A percentile compares a stretch with the other conserved stretches of the same genome.
phyloP scores from a whole-genome alignment of 2,113 vertebrate species.

The Oncorhynchus clarkii region DNA sequence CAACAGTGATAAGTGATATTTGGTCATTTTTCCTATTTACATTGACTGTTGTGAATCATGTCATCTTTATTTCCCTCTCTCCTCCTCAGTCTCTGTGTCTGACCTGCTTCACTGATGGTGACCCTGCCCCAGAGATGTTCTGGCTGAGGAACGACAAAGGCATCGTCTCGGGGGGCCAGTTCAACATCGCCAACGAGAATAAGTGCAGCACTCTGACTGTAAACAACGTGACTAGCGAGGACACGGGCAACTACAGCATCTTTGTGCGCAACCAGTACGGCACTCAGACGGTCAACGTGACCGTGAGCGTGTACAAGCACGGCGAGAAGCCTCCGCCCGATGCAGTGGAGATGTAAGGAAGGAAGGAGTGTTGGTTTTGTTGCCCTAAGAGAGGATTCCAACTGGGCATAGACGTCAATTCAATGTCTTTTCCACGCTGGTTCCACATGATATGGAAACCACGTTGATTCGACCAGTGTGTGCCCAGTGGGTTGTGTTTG shows the following conservation, averaged over 20 bases:
- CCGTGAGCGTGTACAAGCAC: slow-evolving; percentile 88
- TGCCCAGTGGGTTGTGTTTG: too few species aligned
- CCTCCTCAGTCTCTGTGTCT: slow-evolving; percentile 85
- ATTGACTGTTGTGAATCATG: too few species aligned
- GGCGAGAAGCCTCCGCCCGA: slow-evolving; percentile 78
- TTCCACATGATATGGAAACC: too few species aligned
- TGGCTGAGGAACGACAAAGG: slow-evolving; percentile 91
- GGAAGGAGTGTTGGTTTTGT: background rate
- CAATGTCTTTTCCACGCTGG: too few species aligned
- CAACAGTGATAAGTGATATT: too few species aligned
- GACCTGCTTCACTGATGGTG: slow-evolving; percentile 87
- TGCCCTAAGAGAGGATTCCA: background rate
- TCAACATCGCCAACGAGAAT: slow-evolving; percentile 78
- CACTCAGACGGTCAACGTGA: slow-evolving; percentile 85
- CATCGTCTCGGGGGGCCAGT: slow-evolving; percentile 76
- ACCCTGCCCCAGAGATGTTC: slow-evolving; percentile 85
- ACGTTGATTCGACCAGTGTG: too few species aligned
- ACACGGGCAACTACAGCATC: slow-evolving; percentile 90
- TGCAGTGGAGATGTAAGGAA: slow-evolving; percentile 57
- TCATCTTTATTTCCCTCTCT: background rate
- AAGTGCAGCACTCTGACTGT: slow-evolving; percentile 85
- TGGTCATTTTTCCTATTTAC: too few species aligned
- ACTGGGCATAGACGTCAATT: too few species aligned
- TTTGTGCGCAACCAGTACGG: slow-evolving; percentile 88
- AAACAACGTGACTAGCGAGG: slow-evolving; percentile 78